phyloP scores from a whole-genome alignment of 2,797 vertebrate genomes.

The Danio jaintianensis region DNA sequence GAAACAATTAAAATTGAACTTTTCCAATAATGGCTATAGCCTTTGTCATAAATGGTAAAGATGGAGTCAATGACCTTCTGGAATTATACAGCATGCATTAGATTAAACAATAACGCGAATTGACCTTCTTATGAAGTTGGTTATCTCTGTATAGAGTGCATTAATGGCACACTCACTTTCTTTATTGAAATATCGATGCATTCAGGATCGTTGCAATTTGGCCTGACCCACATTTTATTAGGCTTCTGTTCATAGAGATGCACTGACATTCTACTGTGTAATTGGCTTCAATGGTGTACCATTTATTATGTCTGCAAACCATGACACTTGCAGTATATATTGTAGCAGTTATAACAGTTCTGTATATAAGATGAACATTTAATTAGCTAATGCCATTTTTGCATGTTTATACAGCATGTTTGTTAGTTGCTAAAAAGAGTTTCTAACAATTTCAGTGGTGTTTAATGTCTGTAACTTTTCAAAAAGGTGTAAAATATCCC shows the following conservation, averaged over 20 bases:
- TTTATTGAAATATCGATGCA: neutral
- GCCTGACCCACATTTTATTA: slow-evolving; percentile 15
- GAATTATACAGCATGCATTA: neutral
- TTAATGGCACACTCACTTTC: neutral
- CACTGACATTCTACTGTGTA: slow-evolving; percentile 12
- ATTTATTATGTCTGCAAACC: slow-evolving; percentile 1
- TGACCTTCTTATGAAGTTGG: neutral
- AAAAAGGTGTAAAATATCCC: no score
- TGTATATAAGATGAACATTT: no score
- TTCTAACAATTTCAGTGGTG: no score
- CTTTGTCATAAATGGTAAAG: neutral
- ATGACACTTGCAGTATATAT: neutral
- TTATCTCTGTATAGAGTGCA: slow-evolving; percentile 11
- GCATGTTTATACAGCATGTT: neutral
- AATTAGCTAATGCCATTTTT: no score
- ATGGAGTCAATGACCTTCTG: neutral
- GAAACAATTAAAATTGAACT: neutral
- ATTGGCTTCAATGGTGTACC: neutral
- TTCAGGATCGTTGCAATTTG: neutral
- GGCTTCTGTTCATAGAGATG: neutral
- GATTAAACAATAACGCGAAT: neutral
- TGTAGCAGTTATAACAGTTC: neutral
- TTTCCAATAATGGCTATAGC: neutral
- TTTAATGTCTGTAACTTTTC: no score
- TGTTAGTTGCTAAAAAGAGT: no score